A percentile compares a stretch with the other conserved stretches of the same genome.
Conservation (phyloP, 64 coral and sea anemone genomes). For the Actinia tenebrosa region DNA sequence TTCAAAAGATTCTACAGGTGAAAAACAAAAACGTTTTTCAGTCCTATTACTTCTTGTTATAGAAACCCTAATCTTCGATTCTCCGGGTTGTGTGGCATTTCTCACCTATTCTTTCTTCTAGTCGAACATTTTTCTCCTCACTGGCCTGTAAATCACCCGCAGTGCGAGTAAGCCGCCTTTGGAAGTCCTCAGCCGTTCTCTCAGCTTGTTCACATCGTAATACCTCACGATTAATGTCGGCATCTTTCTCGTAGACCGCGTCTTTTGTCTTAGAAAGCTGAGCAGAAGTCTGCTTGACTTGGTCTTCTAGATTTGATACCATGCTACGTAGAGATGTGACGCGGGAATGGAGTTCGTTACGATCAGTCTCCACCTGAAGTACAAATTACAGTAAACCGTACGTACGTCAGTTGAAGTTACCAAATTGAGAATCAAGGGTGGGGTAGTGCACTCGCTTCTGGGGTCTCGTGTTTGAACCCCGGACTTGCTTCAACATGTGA, state of each 20-base stretch:
- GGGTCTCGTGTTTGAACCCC: too few relatives aligned
- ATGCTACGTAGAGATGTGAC: constrained; percentile 78
- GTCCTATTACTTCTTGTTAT: too few relatives aligned
- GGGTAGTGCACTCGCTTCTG: too few relatives aligned
- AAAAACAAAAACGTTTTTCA: neutral
- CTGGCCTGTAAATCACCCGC: constrained; percentile 73
- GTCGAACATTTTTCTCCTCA: constrained; percentile 62
- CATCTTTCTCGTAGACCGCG: constrained; percentile 63
- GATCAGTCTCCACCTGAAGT: constrained; percentile 69
- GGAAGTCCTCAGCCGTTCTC: constrained; percentile 75
- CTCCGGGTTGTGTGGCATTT: neutral
- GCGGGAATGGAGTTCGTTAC: constrained; percentile 71
- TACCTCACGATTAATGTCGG: constrained; percentile 74
- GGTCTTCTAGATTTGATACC: constrained; percentile 81
- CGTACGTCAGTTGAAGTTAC: too few relatives aligned
- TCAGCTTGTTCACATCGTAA: constrained; percentile 80
- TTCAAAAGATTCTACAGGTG: constrained; percentile 34
- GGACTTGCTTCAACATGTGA: too few relatives aligned
- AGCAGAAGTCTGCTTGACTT: constrained; percentile 77
- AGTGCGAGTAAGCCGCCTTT: constrained; percentile 63
- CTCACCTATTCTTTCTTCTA: constrained; percentile 81
- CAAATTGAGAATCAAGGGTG: too few relatives aligned
- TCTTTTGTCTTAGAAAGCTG: constrained; percentile 76
- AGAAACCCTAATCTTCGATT: neutral
- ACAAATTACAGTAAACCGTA: neutral